Conservation (phyloP, 2,888 invertebrate species). For the Drosophila dives region DNA sequence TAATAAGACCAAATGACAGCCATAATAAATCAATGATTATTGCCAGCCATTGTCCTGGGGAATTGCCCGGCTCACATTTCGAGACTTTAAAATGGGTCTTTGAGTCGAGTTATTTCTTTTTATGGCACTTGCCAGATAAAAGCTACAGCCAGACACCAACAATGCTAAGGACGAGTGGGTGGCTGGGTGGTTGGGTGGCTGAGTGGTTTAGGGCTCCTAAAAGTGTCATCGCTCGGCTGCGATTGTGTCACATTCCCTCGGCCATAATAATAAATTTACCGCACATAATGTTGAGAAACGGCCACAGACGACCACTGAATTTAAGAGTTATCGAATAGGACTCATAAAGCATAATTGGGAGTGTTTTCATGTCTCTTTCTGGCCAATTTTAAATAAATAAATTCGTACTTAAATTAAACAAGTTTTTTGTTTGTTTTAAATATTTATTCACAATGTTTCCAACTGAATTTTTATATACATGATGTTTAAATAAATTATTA, state of each 20-base stretch:
- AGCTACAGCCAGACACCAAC: constrained; percentile 25
- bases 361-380: constrained; percentile 51
- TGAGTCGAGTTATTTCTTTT: constrained; percentile 61
- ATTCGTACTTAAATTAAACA: not conserved
- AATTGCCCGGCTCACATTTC: constrained; percentile 51
- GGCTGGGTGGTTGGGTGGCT: not conserved
- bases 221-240: constrained; percentile 66
- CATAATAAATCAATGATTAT: constrained; percentile 84
- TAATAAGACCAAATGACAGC: constrained; percentile 82
- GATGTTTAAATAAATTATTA: not conserved
- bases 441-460: not conserved
- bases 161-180: not conserved
- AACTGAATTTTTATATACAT: not conserved
- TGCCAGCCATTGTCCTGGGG: constrained; percentile 72
- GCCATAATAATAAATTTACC: constrained; percentile 61
- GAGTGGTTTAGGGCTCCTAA: constrained; percentile 22
- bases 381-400: not conserved
- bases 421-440: not conserved
- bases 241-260: constrained; percentile 66
- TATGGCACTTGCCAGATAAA: constrained; percentile 69
- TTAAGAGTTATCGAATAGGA: constrained; percentile 41
- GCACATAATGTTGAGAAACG: constrained; percentile 61
- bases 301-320: constrained; percentile 42
- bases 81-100: constrained; percentile 65
- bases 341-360: constrained; percentile 72